Conservation (phyloP, 2,113 vertebrate genomes). For the Erinaceus europaeus region DNA sequence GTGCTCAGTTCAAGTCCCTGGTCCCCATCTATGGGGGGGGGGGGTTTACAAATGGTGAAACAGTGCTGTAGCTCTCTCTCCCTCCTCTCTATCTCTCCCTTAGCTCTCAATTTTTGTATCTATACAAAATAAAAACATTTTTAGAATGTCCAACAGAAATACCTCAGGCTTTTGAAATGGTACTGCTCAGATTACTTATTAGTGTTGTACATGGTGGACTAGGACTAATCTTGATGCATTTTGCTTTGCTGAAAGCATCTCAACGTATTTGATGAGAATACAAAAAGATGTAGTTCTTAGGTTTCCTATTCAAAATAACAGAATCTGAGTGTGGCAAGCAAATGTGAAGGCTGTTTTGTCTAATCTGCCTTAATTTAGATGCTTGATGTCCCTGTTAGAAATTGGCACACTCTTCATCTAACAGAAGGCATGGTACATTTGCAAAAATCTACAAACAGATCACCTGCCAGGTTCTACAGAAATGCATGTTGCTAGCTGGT, state of each 20-base stretch:
- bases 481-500: background rate
- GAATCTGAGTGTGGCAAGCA: background rate
- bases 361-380: background rate
- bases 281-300: background rate
- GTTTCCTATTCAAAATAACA: constrained; percentile 37
- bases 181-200: constrained; percentile 2
- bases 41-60: no score
- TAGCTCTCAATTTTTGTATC: no score
- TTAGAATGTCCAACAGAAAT: no score
- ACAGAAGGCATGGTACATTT: constrained; percentile 12
- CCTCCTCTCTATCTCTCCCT: no score
- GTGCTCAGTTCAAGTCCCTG: no score
- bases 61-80: no score
- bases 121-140: no score
- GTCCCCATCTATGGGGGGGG: no score
- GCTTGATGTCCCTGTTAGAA: background rate
- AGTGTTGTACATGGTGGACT: background rate
- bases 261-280: background rate
- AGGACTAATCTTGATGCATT: background rate
- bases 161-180: constrained; percentile 5
- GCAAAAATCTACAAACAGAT: constrained; percentile 11
- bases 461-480: background rate
- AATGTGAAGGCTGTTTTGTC: background rate
- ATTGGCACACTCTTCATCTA: background rate
- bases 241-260: constrained; percentile 26